Percentiles rank a stretch among this genome's conserved stretches.
Conservation (phyloP, 2,888 invertebrate genomes). For the Phengaris alcon region DNA sequence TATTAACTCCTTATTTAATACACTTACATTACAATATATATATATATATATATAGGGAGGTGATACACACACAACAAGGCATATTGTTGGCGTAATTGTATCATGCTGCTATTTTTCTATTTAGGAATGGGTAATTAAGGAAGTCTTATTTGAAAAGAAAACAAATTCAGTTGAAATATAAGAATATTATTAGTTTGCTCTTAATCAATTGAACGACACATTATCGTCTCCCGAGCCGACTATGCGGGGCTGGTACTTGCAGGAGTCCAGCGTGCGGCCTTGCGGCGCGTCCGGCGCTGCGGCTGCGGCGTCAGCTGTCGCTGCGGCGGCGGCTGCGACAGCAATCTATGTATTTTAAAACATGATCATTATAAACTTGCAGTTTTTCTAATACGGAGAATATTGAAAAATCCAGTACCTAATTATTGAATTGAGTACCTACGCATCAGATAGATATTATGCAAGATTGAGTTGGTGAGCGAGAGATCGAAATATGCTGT, state of each 20-base stretch:
- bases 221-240: constrained; percentile 41
- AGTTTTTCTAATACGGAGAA: too few species aligned
- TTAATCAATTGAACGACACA: constrained; percentile 37
- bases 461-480: too few species aligned
- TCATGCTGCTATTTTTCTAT: too few species aligned
- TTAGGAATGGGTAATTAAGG: not conserved
- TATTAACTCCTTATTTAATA: too few species aligned
- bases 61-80: too few species aligned
- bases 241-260: constrained; percentile 18
- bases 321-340: constrained; percentile 37
- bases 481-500: too few species aligned
- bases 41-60: too few species aligned
- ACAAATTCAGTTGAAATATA: not conserved
- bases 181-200: not conserved
- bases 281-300: constrained; percentile 46
- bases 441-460: too few species aligned
- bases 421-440: too few species aligned
- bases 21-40: too few species aligned
- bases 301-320: not conserved
- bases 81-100: not conserved
- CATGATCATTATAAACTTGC: not conserved
- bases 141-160: not conserved
- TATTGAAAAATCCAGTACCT: too few species aligned
- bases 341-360: not conserved
- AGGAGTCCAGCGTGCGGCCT: constrained; percentile 31